Base-by-base conservation (phyloP, 2,888 invertebrate species). In the Hipparchia sbordonii region DNA sequence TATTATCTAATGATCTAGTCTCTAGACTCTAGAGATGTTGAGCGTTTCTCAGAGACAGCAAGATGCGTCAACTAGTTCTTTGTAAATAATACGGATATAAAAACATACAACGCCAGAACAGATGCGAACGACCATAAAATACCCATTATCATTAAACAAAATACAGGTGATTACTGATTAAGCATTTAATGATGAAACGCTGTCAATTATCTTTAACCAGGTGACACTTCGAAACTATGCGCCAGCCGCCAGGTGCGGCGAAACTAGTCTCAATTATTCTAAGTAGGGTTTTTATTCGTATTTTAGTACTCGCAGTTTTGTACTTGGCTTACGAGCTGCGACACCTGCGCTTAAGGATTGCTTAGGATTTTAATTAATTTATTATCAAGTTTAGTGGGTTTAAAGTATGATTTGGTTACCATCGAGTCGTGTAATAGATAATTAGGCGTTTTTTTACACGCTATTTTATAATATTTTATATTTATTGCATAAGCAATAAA, bases 191-290 rank as follows among this genome's bases (percentile, higher is more conserved):
- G 60, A 60, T 51, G 51, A 57, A 60, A 67, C 13, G 12, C 12
- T 12, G 60, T 39, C 52, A 52, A 60, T 51, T n/a, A 7, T 67
- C 59, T 12, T 33, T n/a, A 2, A 51, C 39, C 74, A 73, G 73
- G 71, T 75, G 71, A 45, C 60, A 46, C 60, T 23, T 45, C 6
- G 46, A 59, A 69, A 69, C 23, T 71, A 69, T 70, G 45, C 67
- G 46, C 65, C 75, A 73, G 72, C 23, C 67, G 46, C 65, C 75
- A 73, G 72, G 56, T 75, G 75, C 68, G 68, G 52, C 45, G 10
- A 63, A 70, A 73, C 75, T 73, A 75, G 75, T 71, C 57, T 48
- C 8, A 60, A 74, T 62, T 46, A 68, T 45, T 10, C 5, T 54
- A 54, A 54, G 10, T 33, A 61, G 67, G 39, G 39, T 39, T 67